These are phyloP conservation scores for Lysandra bellargus DNA, from an alignment of 2,888 invertebrate species.

Conservation along the genomic window DNA sequence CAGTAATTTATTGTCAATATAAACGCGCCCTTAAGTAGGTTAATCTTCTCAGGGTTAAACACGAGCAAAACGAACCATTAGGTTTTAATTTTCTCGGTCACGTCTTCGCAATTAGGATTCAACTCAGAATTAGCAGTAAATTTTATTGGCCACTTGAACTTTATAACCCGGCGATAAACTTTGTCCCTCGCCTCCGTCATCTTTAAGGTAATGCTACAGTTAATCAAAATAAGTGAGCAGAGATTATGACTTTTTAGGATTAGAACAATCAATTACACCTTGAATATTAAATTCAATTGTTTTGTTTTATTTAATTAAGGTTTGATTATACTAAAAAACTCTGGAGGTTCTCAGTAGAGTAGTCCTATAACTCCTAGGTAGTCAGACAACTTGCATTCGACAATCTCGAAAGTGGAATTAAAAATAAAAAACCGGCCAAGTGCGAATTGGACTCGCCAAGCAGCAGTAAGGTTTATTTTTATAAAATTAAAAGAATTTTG, in stretches of 20 bases:
- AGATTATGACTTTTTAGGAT: neutral
- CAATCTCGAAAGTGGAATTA: too few relatives aligned
- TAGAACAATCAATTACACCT: neutral
- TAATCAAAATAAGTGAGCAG: slow-evolving; percentile 52
- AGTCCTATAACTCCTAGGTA: too few relatives aligned
- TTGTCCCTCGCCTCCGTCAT: slow-evolving; percentile 47
- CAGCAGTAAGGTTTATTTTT: too few relatives aligned
- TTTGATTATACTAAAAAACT: neutral
- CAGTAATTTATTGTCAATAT: too few relatives aligned
- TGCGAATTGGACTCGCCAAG: too few relatives aligned
- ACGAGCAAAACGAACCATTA: neutral
- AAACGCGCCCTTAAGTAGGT: neutral
- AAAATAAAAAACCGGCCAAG: too few relatives aligned
- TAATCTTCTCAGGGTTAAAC: neutral
- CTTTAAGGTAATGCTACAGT: slow-evolving; percentile 44
- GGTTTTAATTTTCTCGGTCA: slow-evolving; percentile 18
- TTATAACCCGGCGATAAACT: slow-evolving; percentile 55
- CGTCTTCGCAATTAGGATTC: slow-evolving; percentile 42
- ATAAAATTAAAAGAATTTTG: too few relatives aligned
- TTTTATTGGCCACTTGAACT: slow-evolving; percentile 55
- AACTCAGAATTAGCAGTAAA: slow-evolving; percentile 49
- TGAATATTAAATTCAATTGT: neutral
- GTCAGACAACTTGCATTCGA: too few relatives aligned
- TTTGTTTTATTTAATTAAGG: neutral
- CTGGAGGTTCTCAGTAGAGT: too few relatives aligned